Evolutionary conservation across 2,797 vertebrate genomes (phyloP).

Genomic region (Chelonia mydas): DNA sequence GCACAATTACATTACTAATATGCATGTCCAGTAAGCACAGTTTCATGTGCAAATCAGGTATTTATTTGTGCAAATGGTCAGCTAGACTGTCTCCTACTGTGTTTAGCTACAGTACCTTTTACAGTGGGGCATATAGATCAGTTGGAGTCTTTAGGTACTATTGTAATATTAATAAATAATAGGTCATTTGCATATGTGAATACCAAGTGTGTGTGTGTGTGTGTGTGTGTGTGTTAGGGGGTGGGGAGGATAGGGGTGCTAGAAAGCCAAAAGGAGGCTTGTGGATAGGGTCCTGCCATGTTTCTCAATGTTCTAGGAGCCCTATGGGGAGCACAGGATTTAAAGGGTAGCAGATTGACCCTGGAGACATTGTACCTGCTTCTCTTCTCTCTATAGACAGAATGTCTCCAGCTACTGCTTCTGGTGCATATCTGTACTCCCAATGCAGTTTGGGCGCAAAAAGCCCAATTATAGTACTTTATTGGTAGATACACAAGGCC

Average conservation of each 20-base stretch:
- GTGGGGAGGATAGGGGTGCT: neutral
- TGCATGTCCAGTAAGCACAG: neutral
- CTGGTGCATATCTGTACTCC: neutral
- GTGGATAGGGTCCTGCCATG: neutral
- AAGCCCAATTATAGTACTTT: neutral
- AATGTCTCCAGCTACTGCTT: slow-evolving; percentile 26
- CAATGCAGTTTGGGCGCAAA: neutral
- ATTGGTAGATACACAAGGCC: neutral
- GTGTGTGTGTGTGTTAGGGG: neutral
- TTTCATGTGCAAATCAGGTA: neutral
- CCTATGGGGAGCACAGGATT: neutral
- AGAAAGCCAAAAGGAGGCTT: neutral
- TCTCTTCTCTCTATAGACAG: neutral
- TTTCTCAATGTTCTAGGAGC: neutral
- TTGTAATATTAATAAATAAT: neutral
- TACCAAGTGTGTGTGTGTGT: accelerated
- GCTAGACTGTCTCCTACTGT: neutral
- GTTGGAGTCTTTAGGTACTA: neutral
- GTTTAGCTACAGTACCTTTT: neutral
- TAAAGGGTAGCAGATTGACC: neutral
- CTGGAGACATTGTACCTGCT: neutral
- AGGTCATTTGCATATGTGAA: neutral
- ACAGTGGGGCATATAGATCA: neutral
- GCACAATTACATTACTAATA: neutral
- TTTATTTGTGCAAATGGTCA: accelerated